phyloP scores from a whole-genome alignment of 1,140 invertebrate genomes.

The Trigoniulus corallinus region DNA sequence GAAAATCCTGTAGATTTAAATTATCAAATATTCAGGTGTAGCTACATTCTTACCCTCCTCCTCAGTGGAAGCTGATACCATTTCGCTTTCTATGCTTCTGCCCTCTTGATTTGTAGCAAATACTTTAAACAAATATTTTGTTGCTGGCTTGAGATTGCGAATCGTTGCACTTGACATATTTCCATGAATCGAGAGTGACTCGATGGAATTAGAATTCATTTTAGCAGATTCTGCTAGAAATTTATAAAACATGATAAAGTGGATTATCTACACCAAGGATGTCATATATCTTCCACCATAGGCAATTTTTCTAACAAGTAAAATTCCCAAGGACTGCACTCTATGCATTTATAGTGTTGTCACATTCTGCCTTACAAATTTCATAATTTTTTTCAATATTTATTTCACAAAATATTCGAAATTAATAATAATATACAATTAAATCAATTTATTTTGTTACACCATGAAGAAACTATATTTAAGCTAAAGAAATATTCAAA shows the following conservation, averaged over 20 bases:
- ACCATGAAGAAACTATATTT: too few relatives aligned
- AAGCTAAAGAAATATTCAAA: too few relatives aligned
- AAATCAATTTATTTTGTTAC: too few relatives aligned
- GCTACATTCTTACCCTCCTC: background rate
- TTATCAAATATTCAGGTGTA: background rate
- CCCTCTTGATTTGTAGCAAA: constrained; percentile 76
- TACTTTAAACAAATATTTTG: constrained; percentile 74
- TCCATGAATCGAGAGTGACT: background rate
- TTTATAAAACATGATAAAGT: background rate
- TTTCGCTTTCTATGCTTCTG: constrained; percentile 65
- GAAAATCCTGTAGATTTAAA: background rate
- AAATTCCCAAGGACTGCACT: too few relatives aligned
- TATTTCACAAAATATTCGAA: too few relatives aligned
- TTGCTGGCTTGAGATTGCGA: constrained; percentile 57
- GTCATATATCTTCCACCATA: too few relatives aligned
- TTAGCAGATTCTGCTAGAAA: background rate
- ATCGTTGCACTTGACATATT: background rate
- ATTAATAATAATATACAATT: too few relatives aligned
- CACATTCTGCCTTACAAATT: too few relatives aligned
- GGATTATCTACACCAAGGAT: too few relatives aligned
- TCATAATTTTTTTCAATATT: too few relatives aligned
- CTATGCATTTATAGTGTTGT: too few relatives aligned
- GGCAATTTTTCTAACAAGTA: too few relatives aligned
- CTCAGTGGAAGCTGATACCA: constrained; percentile 27
- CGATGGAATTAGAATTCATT: background rate